Percentiles rank a stretch among this genome's conserved stretches.
Evolutionary conservation across 2,888 invertebrate genomes (phyloP).

Genomic region (Cephus runcator): DNA sequence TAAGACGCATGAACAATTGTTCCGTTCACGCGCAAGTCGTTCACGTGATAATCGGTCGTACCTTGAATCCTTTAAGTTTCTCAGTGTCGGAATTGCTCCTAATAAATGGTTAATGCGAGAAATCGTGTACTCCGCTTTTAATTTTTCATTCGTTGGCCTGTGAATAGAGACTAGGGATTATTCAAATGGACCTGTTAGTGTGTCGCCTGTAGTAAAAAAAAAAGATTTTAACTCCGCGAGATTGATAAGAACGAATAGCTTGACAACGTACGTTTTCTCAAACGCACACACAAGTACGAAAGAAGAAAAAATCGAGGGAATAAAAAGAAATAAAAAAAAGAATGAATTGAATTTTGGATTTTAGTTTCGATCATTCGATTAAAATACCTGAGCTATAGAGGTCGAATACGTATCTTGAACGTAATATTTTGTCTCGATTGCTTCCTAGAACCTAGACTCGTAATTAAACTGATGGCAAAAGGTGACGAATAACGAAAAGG

Average conservation of each 20-base stretch:
- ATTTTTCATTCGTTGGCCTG: too few relatives aligned
- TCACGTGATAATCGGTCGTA: not conserved
- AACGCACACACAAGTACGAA: constrained; percentile 9
- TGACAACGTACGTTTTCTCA: constrained; percentile 11
- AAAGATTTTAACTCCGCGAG: not conserved
- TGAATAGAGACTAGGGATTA: too few relatives aligned
- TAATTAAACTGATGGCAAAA: constrained; percentile 19
- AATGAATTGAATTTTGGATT: constrained; percentile 21
- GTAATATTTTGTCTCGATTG: constrained; percentile 43
- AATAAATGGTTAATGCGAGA: not conserved
- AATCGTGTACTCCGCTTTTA: not conserved
- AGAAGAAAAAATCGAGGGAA: not conserved
- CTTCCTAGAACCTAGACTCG: constrained; percentile 32
- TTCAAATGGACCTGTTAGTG: not conserved
- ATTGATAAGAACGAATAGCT: not conserved
- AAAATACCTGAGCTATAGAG: constrained; percentile 20
- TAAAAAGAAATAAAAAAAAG: constrained; percentile 4
- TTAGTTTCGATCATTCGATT: constrained; percentile 25
- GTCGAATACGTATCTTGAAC: constrained; percentile 32
- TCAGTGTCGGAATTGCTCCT: not conserved
- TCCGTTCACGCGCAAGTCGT: too few relatives aligned
- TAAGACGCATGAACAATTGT: too few relatives aligned
- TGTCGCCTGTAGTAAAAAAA: not conserved
- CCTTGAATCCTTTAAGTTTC: not conserved
- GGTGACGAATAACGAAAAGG: constrained; percentile 5